Evolutionary conservation across 2,888 invertebrate genomes (phyloP).

Genomic region (Cryptophagus acutangulus): DNA sequence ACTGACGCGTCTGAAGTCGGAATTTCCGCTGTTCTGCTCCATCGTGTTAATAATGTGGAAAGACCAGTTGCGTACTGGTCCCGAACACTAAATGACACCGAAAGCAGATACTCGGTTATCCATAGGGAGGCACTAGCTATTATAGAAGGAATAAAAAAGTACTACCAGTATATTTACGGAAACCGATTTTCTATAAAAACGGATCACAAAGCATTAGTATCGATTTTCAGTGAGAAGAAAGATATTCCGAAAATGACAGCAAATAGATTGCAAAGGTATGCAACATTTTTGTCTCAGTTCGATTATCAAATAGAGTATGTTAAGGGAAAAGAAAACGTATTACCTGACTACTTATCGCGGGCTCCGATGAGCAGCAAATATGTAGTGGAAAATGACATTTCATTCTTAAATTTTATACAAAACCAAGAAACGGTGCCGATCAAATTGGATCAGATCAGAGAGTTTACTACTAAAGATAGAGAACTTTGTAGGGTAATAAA

Average conservation of each 20-base stretch:
- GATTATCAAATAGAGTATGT: background rate
- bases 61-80: slow-evolving; percentile 18
- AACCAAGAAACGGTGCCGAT: background rate
- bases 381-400: no score
- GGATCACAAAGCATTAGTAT: slow-evolving; percentile 16
- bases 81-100: slow-evolving; percentile 15
- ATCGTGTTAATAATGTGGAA: slow-evolving; percentile 15
- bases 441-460: background rate
- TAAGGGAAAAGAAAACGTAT: background rate
- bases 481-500: background rate
- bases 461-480: background rate
- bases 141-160: slow-evolving; percentile 8
- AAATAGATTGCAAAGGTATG: slow-evolving; percentile 9
- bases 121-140: slow-evolving; percentile 17
- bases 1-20: slow-evolving; percentile 4
- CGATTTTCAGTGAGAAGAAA: slow-evolving; percentile 15
- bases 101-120: slow-evolving; percentile 17
- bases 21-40: slow-evolving; percentile 12
- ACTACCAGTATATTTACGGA: slow-evolving; percentile 12
- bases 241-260: slow-evolving; percentile 10
- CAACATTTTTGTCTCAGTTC: slow-evolving; percentile 1
- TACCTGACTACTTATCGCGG: background rate
- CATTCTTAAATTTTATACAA: slow-evolving; percentile 10
- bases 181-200: slow-evolving; percentile 12
- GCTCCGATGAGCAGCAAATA: background rate